Conservation (phyloP, 2,797 vertebrate species). For the Coregonus ussuriensis region DNA sequence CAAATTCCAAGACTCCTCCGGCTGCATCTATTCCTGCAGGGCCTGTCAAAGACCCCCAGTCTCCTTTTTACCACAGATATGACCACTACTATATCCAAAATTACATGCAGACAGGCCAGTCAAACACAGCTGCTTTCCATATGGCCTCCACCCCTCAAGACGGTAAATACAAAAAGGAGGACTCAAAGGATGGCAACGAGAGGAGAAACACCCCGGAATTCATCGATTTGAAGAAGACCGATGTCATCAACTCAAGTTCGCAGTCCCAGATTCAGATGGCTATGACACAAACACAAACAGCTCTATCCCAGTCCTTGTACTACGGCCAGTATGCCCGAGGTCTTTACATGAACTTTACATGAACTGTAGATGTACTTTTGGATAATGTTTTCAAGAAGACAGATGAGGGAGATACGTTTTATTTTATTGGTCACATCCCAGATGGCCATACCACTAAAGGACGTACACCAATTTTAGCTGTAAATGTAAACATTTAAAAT, state of each 20-base stretch:
- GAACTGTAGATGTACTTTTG: conserved; percentile 21
- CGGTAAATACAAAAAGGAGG: conserved; percentile 87
- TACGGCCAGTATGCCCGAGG: conserved; percentile 97
- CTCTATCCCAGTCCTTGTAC: conserved; percentile 96
- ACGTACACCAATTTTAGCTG: conserved; percentile 32
- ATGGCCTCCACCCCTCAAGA: conserved; percentile 67
- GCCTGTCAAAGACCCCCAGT: conserved; percentile 86
- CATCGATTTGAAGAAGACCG: conserved; percentile 65
- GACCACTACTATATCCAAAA: conserved; percentile 94
- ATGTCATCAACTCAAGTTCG: conserved; percentile 68
- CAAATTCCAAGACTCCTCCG: conserved; percentile 84
- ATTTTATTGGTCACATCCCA: conserved; percentile 12
- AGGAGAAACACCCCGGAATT: conserved; percentile 79
- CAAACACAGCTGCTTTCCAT: conserved; percentile 56
- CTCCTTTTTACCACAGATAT: conserved; percentile 91
- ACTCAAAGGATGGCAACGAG: conserved; percentile 84
- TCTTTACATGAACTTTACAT: conserved; percentile 80
- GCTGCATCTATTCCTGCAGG: conserved; percentile 53
- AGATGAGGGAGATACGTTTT: conserved; percentile 35
- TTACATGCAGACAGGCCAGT: conserved; percentile 88
- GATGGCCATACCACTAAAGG: background rate
- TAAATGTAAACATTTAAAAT: conserved; percentile 43
- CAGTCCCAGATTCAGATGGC: conserved; percentile 94
- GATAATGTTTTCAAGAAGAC: conserved; percentile 45
- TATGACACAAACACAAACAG: conserved; percentile 94